Conservation (phyloP, 2,797 vertebrate genomes). For the Cynodonichthys magdalenae region DNA sequence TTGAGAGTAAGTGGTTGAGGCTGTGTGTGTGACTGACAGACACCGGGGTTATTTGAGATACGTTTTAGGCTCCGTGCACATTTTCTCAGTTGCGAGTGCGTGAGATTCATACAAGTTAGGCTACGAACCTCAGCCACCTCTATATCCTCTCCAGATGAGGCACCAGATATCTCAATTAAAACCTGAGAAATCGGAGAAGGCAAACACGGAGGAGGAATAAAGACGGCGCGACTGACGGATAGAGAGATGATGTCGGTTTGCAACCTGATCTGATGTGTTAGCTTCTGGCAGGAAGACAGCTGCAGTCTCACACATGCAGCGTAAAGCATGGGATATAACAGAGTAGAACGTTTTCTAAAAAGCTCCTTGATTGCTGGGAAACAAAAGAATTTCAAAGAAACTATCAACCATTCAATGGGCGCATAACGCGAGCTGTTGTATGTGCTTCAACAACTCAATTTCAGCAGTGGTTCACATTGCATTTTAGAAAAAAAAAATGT, state of each 20-base stretch:
- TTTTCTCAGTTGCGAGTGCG: slow-evolving; percentile 13
- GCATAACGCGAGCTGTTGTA: slow-evolving; percentile 9
- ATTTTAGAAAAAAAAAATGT: slow-evolving; percentile 26
- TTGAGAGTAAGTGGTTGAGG: slow-evolving; percentile 28
- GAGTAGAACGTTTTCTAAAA: slow-evolving; percentile 5
- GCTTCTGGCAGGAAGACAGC: slow-evolving; percentile 72
- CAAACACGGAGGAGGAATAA: slow-evolving; percentile 38
- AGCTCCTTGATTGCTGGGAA: neutral
- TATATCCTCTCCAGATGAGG: slow-evolving; percentile 70
- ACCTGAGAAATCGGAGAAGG: slow-evolving; percentile 62
- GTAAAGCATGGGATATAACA: slow-evolving; percentile 35
- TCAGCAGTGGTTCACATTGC: slow-evolving; percentile 6
- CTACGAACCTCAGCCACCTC: slow-evolving; percentile 60
- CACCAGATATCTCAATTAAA: slow-evolving; percentile 77
- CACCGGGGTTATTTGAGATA: slow-evolving; percentile 59
- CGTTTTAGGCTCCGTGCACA: slow-evolving; percentile 32
- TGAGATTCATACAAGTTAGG: slow-evolving; percentile 61
- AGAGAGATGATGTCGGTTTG: slow-evolving; percentile 54
- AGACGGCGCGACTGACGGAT: slow-evolving; percentile 43
- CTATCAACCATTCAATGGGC: neutral
- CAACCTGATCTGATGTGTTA: slow-evolving; percentile 70
- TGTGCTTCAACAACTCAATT: neutral
- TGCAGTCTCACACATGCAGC: slow-evolving; percentile 69
- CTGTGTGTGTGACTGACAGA: slow-evolving; percentile 28
- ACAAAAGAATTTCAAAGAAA: neutral